Percentiles rank a stretch among this genome's conserved stretches.
These are phyloP conservation scores for Rosalia funebris DNA, from an alignment of 2,888 invertebrate species.

Conservation along the genomic window DNA sequence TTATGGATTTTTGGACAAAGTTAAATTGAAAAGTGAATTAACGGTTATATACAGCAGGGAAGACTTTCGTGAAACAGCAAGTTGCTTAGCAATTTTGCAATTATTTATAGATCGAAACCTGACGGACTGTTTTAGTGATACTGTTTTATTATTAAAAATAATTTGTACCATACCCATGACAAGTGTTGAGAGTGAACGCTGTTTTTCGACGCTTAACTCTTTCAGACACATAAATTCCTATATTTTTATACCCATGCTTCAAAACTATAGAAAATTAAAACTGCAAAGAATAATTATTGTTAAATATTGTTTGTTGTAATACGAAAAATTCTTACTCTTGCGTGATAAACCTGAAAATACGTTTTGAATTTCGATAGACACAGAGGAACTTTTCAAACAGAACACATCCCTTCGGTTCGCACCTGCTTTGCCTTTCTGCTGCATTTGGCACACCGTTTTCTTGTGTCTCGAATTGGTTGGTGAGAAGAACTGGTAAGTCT, in stretches of 20 bases:
- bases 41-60: too few species aligned
- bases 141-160: too few species aligned
- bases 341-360: slow-evolving; percentile 9
- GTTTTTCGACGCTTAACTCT: too few species aligned
- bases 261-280: neutral
- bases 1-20: too few species aligned
- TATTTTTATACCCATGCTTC: neutral
- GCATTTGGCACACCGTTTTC: slow-evolving; percentile 8
- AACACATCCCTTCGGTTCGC: slow-evolving; percentile 11
- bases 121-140: too few species aligned
- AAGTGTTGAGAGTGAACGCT: too few species aligned
- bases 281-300: neutral
- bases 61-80: too few species aligned
- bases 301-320: neutral
- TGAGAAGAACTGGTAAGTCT: slow-evolving; percentile 13
- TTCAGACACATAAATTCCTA: neutral
- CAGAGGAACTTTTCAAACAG: slow-evolving; percentile 6
- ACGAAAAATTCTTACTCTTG: neutral
- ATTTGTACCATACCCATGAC: too few species aligned
- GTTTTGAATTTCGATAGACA: slow-evolving; percentile 9
- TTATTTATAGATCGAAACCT: too few species aligned
- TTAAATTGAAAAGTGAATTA: too few species aligned
- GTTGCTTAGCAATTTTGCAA: too few species aligned
- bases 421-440: slow-evolving; percentile 1
- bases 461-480: slow-evolving; percentile 10